Evolutionary conservation across 2,888 invertebrate species (phyloP).

Genomic region (Hemithea aestivaria): DNA sequence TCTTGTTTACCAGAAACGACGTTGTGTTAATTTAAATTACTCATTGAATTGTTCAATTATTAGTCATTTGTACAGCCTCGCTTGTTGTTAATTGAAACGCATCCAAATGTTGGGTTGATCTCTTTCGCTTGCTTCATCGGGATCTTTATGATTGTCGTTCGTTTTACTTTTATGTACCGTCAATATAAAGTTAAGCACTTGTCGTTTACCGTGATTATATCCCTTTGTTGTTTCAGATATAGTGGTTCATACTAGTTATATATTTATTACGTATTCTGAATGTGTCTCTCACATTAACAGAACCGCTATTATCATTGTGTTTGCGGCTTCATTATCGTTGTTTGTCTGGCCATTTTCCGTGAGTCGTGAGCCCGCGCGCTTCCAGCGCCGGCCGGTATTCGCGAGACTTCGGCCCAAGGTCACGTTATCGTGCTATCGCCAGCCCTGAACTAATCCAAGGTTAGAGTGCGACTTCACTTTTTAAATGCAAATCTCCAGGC

Average conservation of each 20-base stretch:
- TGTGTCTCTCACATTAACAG: constrained; percentile 37
- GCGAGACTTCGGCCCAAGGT: constrained; percentile 69
- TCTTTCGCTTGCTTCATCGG: constrained; percentile 20
- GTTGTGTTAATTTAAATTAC: constrained; percentile 64
- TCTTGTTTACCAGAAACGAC: constrained; percentile 43
- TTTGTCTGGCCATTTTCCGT: constrained; percentile 71
- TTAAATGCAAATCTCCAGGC: constrained; percentile 32
- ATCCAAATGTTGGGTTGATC: constrained; percentile 51
- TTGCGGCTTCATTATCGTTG: constrained; percentile 59
- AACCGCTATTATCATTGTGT: constrained; percentile 42
- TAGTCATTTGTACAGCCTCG: constrained; percentile 63
- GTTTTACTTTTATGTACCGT: constrained; percentile 5
- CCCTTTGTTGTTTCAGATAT: constrained; percentile 13
- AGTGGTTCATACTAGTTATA: constrained; percentile 8
- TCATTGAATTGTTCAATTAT: constrained; percentile 68
- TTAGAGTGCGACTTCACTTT: constrained; percentile 40
- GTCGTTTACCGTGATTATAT: constrained; percentile 13
- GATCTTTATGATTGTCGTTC: constrained; percentile 13
- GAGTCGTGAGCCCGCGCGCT: constrained; percentile 62
- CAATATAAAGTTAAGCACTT: constrained; percentile 13
- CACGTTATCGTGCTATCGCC: constrained; percentile 75
- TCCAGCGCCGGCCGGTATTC: constrained; percentile 70
- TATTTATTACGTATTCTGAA: constrained; percentile 29
- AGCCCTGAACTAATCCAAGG: constrained; percentile 67
- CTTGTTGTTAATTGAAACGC: constrained; percentile 66